Percentiles rank a stretch among this genome's conserved stretches.
Evolutionary conservation across 2,888 invertebrate species (phyloP).

Genomic region (Drosophila neonasuta): DNA sequence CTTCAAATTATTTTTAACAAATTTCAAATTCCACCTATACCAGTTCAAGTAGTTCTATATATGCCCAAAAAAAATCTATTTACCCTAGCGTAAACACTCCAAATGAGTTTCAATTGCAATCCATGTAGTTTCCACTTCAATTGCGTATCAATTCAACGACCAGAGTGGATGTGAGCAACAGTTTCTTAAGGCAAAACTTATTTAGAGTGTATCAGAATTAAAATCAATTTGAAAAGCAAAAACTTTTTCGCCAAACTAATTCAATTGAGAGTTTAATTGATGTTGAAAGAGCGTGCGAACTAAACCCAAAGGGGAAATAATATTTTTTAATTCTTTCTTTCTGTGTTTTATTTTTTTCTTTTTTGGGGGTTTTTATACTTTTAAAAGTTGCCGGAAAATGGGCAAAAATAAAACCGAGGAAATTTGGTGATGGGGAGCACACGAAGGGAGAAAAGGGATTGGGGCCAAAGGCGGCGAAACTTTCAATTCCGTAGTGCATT

Average conservation of each 20-base stretch:
- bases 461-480: conserved; percentile 55
- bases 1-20: too few species aligned
- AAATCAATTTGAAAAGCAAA: conserved; percentile 8
- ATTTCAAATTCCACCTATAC: too few species aligned
- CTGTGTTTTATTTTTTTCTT: background rate
- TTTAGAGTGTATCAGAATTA: background rate
- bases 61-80: background rate
- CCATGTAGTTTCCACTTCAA: background rate
- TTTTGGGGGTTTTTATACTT: background rate
- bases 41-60: background rate
- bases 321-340: conserved; percentile 1
- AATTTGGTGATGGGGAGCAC: background rate
- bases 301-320: conserved; percentile 1
- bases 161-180: background rate
- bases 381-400: conserved; percentile 9
- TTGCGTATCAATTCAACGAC: background rate
- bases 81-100: background rate
- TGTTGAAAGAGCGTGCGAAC: conserved; percentile 2
- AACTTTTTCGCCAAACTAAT: conserved; percentile 15
- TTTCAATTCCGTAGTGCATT: conserved; percentile 99
- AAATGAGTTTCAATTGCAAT: background rate
- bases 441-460: background rate
- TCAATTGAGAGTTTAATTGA: conserved; percentile 35
- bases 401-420: background rate
- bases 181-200: background rate